A percentile compares a stretch with the other conserved stretches of the same genome.
These are phyloP conservation scores for Cheilosia soror DNA, from an alignment of 2,888 invertebrate genomes.

Conservation along the genomic window DNA sequence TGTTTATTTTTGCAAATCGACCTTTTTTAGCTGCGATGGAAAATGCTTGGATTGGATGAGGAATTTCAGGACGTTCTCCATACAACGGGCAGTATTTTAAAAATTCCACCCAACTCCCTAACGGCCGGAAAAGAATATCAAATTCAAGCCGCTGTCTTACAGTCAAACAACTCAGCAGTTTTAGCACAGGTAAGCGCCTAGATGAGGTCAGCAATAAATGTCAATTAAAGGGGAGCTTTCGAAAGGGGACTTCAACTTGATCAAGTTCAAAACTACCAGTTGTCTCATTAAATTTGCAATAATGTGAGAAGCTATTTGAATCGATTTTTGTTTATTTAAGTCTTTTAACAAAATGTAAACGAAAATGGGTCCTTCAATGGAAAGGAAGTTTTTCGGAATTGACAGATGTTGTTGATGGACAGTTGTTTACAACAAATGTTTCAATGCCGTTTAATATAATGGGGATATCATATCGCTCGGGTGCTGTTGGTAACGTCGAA, in stretches of 20 bases:
- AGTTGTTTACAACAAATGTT: too few species aligned
- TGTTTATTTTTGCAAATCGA: not conserved
- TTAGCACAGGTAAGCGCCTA: slow-evolving; percentile 56
- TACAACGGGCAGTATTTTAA: slow-evolving; percentile 68
- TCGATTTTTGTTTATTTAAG: slow-evolving; percentile 49
- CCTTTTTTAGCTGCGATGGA: slow-evolving; percentile 71
- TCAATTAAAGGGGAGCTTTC: not conserved
- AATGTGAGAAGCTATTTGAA: slow-evolving; percentile 16
- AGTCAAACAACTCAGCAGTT: slow-evolving; percentile 50
- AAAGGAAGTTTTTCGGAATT: slow-evolving; percentile 24
- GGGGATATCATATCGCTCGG: too few species aligned
- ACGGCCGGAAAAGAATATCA: slow-evolving; percentile 76
- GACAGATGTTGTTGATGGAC: too few species aligned
- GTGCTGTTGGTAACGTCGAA: too few species aligned
- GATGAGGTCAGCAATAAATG: not conserved
- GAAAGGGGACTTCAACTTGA: not conserved
- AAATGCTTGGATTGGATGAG: slow-evolving; percentile 76
- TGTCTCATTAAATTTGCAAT: slow-evolving; percentile 25
- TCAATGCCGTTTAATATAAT: too few species aligned
- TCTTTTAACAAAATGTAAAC: slow-evolving; percentile 4
- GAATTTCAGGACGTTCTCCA: slow-evolving; percentile 74
- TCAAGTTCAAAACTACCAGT: slow-evolving; percentile 24
- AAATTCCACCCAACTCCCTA: slow-evolving; percentile 76
- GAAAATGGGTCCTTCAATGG: slow-evolving; percentile 10
- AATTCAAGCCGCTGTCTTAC: slow-evolving; percentile 74